Percentiles rank a stretch among this genome's conserved stretches.
These are phyloP conservation scores for Lagothrix lagotricha DNA, from an alignment of 2,797 vertebrate species.

Conservation along the genomic window DNA sequence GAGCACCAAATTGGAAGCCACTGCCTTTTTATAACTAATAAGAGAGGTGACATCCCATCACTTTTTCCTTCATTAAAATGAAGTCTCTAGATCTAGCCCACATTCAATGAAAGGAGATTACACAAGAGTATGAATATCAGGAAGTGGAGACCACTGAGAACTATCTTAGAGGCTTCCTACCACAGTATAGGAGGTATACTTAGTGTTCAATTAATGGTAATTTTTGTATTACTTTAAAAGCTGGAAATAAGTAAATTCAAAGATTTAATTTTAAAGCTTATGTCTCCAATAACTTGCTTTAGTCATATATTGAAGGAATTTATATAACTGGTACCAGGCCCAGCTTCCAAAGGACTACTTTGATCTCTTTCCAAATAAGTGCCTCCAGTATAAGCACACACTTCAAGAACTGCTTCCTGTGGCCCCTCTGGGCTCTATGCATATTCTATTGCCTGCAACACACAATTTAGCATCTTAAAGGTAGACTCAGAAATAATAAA, in stretches of 20 bases:
- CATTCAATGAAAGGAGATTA: not conserved
- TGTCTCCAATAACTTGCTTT: not conserved
- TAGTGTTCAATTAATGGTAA: not conserved
- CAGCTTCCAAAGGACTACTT: not conserved
- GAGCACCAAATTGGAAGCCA: not conserved
- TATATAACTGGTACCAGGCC: not conserved
- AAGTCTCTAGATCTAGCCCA: not conserved
- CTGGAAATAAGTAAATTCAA: not conserved
- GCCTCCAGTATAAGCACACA: not conserved
- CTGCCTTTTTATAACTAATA: not conserved
- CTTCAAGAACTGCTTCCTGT: not conserved
- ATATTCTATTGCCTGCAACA: not conserved
- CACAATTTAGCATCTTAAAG: not conserved
- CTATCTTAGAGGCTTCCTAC: not conserved
- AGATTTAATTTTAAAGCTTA: not conserved
- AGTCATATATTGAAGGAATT: not conserved
- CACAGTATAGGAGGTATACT: no score
- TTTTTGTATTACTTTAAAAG: not conserved
- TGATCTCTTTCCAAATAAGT: conserved; percentile 1
- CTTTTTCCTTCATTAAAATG: not conserved
- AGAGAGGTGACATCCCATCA: not conserved
- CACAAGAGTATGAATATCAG: not conserved
- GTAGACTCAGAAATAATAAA: not conserved
- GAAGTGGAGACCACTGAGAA: no score
- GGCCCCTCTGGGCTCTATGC: not conserved